phyloP scores from a whole-genome alignment of 1,140 invertebrate species.

The Heliothis subflexa region DNA sequence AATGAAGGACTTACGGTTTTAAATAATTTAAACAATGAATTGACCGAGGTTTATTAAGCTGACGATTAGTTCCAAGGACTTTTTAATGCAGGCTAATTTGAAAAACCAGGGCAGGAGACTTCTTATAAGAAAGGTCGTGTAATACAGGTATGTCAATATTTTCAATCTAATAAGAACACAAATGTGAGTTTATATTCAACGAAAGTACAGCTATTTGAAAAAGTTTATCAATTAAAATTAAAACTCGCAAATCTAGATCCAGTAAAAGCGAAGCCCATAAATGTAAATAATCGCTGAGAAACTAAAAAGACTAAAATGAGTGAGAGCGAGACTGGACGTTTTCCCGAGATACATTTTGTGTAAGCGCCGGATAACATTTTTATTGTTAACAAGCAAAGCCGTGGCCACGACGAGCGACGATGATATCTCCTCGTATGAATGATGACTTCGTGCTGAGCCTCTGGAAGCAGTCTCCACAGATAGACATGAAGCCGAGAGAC shows the following conservation, averaged over 20 bases:
- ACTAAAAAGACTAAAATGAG: constrained; percentile 68
- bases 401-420: constrained; percentile 76
- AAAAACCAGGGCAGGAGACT: background rate
- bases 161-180: background rate
- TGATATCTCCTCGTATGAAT: constrained; percentile 85
- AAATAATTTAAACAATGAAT: constrained; percentile 39
- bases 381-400: constrained; percentile 84
- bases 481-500: constrained; percentile 75
- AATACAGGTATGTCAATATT: background rate
- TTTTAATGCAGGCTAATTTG: constrained; percentile 22
- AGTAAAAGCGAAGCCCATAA: constrained; percentile 23
- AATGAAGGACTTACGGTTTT: constrained; percentile 48
- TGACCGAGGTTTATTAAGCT: constrained; percentile 22
- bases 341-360: constrained; percentile 78
- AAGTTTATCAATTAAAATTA: background rate
- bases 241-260: constrained; percentile 23
- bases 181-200: background rate
- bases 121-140: background rate
- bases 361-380: constrained; percentile 82
- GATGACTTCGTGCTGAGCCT: constrained; percentile 84
- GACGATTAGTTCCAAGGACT: constrained; percentile 28
- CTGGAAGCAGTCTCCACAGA: constrained; percentile 73
- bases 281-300: constrained; percentile 54
- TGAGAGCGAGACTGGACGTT: constrained; percentile 61
- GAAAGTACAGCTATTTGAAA: background rate